Base-by-base conservation (phyloP, 2,888 invertebrate genomes). In the Tiphia femorata region DNA sequence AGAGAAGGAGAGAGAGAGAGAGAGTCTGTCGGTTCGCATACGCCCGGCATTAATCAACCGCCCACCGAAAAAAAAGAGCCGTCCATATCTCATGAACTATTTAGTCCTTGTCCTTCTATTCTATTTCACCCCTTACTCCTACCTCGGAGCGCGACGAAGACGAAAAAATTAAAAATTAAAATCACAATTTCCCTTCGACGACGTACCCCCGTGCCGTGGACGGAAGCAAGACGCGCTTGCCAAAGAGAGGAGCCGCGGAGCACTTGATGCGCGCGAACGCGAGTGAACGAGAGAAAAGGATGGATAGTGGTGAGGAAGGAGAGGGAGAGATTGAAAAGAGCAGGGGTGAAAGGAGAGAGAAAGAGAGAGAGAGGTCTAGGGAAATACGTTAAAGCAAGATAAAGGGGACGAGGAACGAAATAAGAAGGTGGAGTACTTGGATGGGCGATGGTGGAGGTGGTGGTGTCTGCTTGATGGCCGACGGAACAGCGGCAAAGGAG, bases 111-210 rank as follows among this genome's bases (percentile, higher is more conserved):
- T 48, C 50, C 58, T 40, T 42, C 29, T 52, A 33, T 29, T 38
- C 33, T n/a, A n/a, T n/a, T n/a, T n/a, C n/a, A n/a, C n/a, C n/a
- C n/a, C n/a, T n/a, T n/a, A n/a, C n/a, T n/a, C n/a, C n/a, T n/a
- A n/a, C 21, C 3, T n/a, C 19, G 41, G 12, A 21, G 19, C 12
- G 25, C 44, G 50, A 12, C 20, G 60, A 42, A 54, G 56, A 58
- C n/a, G n/a, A 68, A 67, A 64, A 61, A 66, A 76, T 77, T 70
- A 75, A 75, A 77, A 75, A 76, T 76, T 76, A 70, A 76, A 72
- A 73, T 75, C 64, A 69, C 77, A 76, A 76, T 76, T 72, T 76
- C 65, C 70, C 63, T 53, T 55, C 56, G 35, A 54, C 54, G 54
- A 56, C 61, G 61, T 59, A n/a, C n/a, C n/a, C 68, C 59, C 43